These are phyloP conservation scores for Oasisia sp. DNA, from an alignment of 2,888 invertebrate species.

Conservation along the genomic window DNA sequence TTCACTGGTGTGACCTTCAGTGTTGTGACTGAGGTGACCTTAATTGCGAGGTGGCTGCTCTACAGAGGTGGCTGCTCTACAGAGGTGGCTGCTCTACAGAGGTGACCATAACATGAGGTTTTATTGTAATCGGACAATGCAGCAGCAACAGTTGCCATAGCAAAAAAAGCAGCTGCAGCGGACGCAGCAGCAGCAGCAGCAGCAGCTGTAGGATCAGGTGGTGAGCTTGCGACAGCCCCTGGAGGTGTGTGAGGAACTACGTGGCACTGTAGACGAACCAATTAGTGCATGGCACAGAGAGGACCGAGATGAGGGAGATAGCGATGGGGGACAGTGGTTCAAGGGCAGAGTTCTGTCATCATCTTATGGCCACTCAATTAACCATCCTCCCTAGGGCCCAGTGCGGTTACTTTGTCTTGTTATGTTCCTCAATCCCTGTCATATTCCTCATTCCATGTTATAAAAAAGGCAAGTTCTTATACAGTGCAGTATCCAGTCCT, in stretches of 20 bases:
- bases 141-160: background rate
- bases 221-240: background rate
- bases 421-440: too few relatives aligned
- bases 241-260: background rate
- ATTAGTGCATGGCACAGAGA: background rate
- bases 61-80: too few relatives aligned
- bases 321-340: background rate
- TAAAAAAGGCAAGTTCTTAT: too few relatives aligned
- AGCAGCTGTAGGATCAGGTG: background rate
- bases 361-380: background rate
- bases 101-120: too few relatives aligned
- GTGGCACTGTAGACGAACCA: background rate
- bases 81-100: too few relatives aligned
- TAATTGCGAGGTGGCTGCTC: too few relatives aligned
- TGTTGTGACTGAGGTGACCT: too few relatives aligned
- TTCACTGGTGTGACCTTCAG: too few relatives aligned
- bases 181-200: constrained; percentile 26
- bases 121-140: background rate
- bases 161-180: constrained; percentile 22
- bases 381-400: background rate
- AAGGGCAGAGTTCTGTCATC: background rate
- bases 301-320: background rate
- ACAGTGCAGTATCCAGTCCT: too few relatives aligned
- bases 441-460: too few relatives aligned
- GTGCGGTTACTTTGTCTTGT: background rate